Conservation (phyloP, 2,888 invertebrate species). For the Phorcus lineatus region DNA sequence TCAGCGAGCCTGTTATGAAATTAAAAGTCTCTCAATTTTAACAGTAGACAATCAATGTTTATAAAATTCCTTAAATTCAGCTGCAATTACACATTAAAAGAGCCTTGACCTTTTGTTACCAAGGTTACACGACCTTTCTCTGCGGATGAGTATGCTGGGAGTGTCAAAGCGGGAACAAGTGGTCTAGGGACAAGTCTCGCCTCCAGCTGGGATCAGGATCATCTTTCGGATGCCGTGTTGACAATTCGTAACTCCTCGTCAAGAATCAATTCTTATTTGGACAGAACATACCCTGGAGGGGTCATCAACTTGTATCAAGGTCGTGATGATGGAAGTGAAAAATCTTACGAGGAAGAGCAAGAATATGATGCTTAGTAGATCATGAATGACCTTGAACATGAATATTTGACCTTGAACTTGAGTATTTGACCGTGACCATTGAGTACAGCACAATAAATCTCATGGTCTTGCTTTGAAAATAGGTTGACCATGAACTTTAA, state of each 20-base stretch:
- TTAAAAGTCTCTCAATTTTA: no score
- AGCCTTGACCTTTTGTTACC: no score
- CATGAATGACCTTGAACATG: no score
- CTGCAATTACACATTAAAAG: no score
- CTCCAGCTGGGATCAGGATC: conserved; percentile 46
- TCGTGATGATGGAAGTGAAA: conserved; percentile 37
- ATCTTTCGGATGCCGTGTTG: conserved; percentile 30
- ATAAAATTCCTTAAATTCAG: no score
- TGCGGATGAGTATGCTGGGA: conserved; percentile 29
- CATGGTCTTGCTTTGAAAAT: no score
- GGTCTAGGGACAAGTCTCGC: conserved; percentile 43
- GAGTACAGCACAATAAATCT: no score
- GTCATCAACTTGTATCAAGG: conserved; percentile 39
- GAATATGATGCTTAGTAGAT: conserved; percentile 36
- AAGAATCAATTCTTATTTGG: conserved; percentile 37
- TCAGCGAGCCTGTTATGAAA: no score
- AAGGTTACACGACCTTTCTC: conserved; percentile 38
- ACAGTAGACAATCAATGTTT: no score
- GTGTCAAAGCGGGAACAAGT: conserved; percentile 34
- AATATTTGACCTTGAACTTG: no score
- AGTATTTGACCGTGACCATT: no score
- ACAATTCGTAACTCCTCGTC: conserved; percentile 29
- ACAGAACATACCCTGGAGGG: conserved; percentile 30
- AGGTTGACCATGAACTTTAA: no score
- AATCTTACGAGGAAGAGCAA: conserved; percentile 29